phyloP scores from a whole-genome alignment of 2,113 vertebrate genomes.

The Porphyrio hochstetteri region DNA sequence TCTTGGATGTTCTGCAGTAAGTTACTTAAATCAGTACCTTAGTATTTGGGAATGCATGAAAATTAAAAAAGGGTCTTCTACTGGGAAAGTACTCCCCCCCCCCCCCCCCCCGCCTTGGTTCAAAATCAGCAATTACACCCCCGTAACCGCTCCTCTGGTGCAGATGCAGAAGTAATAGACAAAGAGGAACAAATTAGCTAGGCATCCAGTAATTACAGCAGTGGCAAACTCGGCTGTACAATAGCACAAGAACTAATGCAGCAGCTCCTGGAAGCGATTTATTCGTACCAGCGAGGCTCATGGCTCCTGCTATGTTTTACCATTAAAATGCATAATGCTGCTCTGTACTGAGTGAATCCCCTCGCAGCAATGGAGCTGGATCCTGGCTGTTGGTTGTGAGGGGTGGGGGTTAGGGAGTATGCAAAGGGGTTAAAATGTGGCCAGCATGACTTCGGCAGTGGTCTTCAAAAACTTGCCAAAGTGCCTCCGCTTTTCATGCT shows the following conservation, averaged over 20 bases:
- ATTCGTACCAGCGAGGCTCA: background rate
- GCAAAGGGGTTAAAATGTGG: background rate
- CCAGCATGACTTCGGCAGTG: too few relatives aligned
- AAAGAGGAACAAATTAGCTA: constrained; percentile 26
- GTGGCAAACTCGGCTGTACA: background rate
- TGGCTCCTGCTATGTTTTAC: background rate
- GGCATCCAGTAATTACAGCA: constrained; percentile 7
- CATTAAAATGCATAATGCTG: background rate
- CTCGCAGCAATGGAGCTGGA: accelerated
- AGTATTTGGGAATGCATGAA: background rate
- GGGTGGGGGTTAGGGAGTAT: background rate
- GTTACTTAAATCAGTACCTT: constrained; percentile 23
- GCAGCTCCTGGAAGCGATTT: constrained; percentile 24
- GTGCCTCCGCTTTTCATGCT: background rate
- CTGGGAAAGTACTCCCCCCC: background rate
- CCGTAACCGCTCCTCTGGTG: constrained; percentile 1
- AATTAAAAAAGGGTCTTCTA: background rate
- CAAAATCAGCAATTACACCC: constrained; percentile 40
- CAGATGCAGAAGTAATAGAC: constrained; percentile 33
- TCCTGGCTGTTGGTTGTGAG: background rate
- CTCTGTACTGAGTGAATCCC: background rate
- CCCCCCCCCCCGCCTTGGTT: background rate
- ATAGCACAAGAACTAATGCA: constrained; percentile 25
- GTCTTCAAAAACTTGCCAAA: background rate
- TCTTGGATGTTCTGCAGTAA: background rate